Evolutionary conservation across 2,797 vertebrate species (phyloP).

Genomic region (Liasis olivaceus): DNA sequence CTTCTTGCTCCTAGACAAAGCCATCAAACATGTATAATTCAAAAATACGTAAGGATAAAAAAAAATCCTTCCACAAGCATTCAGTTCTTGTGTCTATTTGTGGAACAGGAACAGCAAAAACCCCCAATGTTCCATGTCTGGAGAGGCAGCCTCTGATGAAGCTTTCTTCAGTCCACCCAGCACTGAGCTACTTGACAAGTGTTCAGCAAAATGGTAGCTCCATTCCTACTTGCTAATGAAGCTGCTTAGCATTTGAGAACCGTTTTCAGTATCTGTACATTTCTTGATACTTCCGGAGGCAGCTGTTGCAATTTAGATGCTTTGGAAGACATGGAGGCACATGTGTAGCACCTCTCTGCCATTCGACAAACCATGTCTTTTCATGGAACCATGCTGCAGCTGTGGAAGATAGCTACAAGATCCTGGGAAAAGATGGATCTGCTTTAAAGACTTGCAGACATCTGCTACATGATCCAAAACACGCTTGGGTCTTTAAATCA

Average conservation of each 20-base stretch:
- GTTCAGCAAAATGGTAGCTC: background rate
- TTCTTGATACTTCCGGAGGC: background rate
- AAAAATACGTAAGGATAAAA: background rate
- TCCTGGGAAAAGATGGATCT: background rate
- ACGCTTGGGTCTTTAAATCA: background rate
- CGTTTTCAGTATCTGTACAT: background rate
- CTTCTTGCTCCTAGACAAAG: slow-evolving; percentile 24
- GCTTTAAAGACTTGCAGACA: background rate
- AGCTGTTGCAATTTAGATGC: background rate
- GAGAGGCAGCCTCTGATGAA: background rate
- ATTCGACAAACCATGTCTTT: background rate
- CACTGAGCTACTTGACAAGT: background rate
- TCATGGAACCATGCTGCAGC: background rate
- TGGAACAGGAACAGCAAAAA: slow-evolving; percentile 7
- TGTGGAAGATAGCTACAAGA: background rate
- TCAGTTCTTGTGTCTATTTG: background rate
- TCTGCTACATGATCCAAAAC: background rate
- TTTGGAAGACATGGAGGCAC: background rate
- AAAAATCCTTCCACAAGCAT: slow-evolving; percentile 22
- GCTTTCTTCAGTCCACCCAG: background rate
- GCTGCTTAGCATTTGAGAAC: background rate
- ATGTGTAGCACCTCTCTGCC: background rate
- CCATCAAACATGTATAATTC: background rate
- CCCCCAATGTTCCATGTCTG: background rate
- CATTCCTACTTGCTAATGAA: background rate